Evolutionary conservation across 1,140 invertebrate species (phyloP), one percentile per base, ranked within the genome.

Genomic region (Uloborus diversus): DNA sequence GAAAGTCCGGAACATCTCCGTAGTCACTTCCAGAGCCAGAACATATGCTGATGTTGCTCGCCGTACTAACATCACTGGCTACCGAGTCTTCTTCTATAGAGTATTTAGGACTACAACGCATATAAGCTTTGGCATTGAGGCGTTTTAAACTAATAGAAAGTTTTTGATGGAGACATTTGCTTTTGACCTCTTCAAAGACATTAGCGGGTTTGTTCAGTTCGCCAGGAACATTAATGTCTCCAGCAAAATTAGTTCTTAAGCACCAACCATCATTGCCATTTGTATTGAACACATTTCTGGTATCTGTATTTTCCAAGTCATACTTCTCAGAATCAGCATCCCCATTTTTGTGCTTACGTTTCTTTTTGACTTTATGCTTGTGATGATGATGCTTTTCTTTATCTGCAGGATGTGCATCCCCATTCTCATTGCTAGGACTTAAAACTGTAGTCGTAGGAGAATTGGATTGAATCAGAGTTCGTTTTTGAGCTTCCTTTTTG

Each of bases 111-210:
- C 86, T 87, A 61, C 88, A 88, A 82, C 88, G 86, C 61, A 90
- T 89, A 83, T 90, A 92, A 75, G 90, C 91, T 84, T 90, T 92
- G 47, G 91, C 91, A 85, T 91, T 92, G 81, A 93, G 85, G 80
- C 92, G 89, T 85, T 92, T 92, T 71, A 94, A 86, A 82, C 91
- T 93, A 84, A 93, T 93, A 23, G 92, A 93, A 27, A 93, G 85
- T 84, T 93, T 93, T 81, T 93, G 92, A 79, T 92, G 91, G n/a
- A 93, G 87, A 86, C 91, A 92, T 83, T 90, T 88, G 81, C 91
- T 91, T 87, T 93, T 92, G 57, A 92, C 91, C 42, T 83, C 82
- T 27, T 82, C 81, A 61, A 82, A 82, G 47, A 56, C 25, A 51
- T 35, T 73, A 27, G 20, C n/a, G 2, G 64, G 23, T 17, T 79